Base-by-base conservation (phyloP, 2,797 vertebrate species). In the Vultur gryphus region DNA sequence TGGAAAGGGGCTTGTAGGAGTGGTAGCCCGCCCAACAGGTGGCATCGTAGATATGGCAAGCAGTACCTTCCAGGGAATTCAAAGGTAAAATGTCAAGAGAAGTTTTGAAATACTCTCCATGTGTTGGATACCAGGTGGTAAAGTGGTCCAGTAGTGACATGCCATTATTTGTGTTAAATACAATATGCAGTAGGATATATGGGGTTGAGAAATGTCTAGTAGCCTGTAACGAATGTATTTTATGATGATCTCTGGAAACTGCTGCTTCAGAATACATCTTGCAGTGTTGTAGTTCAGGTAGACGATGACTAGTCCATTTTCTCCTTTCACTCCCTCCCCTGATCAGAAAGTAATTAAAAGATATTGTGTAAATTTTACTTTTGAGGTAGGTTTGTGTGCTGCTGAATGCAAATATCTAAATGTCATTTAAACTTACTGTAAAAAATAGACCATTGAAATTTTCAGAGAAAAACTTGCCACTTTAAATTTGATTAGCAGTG, bases 41-140 rank as follows among this genome's bases (percentile, higher is more conserved):
- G 99, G 99, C 93, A 99, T 99, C 18, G 98, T 99, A 65, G 99
- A 99, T 92, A 99, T 99, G 99, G 99, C 99, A 70, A 99, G 99
- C 98, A 99, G 99, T 81, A 99, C 99, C 49, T 99, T 99, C 97
- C 99, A 99, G 97, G 99, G 99, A 84, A 99, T 99, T 96, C 99
- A 99, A 96, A 99, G 99, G 99, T 99, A 98, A 96, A 16, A 67
- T 61, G 26, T 12, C 24, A 21, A 13, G 13, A 37, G 12, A 35
- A 23, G 5, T 6, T 35, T 7, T 16, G 14, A 43, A 54, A 5
- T 28, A 39, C 21, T 70, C 6, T 24, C 16, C 2, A 0, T 35
- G 0, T 37, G 25, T 1, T 73, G 71, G 19, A 11, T 33, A 9
- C 21, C 21, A 33, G 24, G 8, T 44, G 43, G 3, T 37, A 6